Evolutionary conservation across 2,888 invertebrate species (phyloP), one percentile per base, ranked within the genome.

Genomic region (Empis stercorea): DNA sequence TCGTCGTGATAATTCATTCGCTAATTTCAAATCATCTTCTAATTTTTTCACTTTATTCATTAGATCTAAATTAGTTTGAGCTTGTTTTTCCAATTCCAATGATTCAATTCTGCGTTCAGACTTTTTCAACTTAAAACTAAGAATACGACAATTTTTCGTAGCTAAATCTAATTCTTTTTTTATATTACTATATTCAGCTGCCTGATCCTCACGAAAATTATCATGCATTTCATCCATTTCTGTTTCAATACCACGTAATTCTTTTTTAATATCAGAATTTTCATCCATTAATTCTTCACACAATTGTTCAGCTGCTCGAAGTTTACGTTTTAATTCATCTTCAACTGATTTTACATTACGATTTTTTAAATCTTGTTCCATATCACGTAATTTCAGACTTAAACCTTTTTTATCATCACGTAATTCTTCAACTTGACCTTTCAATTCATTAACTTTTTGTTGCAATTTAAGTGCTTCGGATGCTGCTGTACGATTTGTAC

Each of bases 171-270:
- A 75, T 67, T 96, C 96, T 62, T 93, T 87, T 71, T 95, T 87
- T 44, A 99, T 68, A 46, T 88, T 88, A 3, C 89, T 83, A 64
- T 96, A 96, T 64, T 96, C 97, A 60, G 95, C 92, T 9, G 91
- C 92, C 72, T 97, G 96, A 60, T 96, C 96, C 66, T 97, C 97
- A 75, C 86, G 80, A 67, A 92, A 93, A 64, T 87, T 91, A 64
- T 97, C 97, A 66, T 97, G 96, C 82, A 99, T 85, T 71, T 99
- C 99, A 62, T 99, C 97, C 71, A 99, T 94, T 72, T 99, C 99
- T 54, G 92, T 87, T 63, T 95, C 95, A 60, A 97, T 76, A 60
- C 94, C 93, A 32, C 86, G 74, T 46, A 96, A 77, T 67, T 97
- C 96, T 56, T 87, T 86, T 63, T 93, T 91, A 72, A 94, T 86